Evolutionary conservation across 2,113 vertebrate genomes (phyloP).

Genomic region (Lasiurus borealis): DNA sequence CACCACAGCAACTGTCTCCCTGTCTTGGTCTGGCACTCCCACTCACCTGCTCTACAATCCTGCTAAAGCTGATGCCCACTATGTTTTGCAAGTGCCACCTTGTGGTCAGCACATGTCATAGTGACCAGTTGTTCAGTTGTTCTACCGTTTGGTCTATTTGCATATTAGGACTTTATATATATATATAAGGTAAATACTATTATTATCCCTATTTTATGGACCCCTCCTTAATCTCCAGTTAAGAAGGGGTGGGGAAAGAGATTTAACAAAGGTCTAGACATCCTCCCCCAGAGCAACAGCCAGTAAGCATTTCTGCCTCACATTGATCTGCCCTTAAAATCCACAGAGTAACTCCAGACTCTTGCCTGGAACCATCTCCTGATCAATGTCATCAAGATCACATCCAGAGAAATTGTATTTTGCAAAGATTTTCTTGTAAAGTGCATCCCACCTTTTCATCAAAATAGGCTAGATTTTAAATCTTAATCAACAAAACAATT

Average conservation of each 20-base stretch:
- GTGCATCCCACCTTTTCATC: background rate
- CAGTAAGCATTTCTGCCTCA: background rate
- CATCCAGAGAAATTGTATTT: background rate
- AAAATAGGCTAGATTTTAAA: background rate
- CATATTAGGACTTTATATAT: too few relatives aligned
- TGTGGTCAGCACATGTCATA: too few relatives aligned
- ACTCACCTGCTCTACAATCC: too few relatives aligned
- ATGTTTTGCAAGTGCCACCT: too few relatives aligned
- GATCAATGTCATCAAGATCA: background rate
- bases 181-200: background rate
- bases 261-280: background rate
- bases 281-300: background rate
- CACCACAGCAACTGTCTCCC: too few relatives aligned
- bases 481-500: slow-evolving; percentile 1
- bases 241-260: background rate
- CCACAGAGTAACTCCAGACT: background rate
- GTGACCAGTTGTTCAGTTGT: too few relatives aligned
- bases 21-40: too few relatives aligned
- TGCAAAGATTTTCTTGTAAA: background rate
- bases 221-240: background rate
- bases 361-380: background rate
- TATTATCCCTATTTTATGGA: background rate
- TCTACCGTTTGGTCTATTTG: too few relatives aligned
- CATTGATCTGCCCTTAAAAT: background rate
- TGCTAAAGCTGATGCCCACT: too few relatives aligned